Conservation (phyloP, 2,797 vertebrate species). For the Pagetopsis macropterus region DNA sequence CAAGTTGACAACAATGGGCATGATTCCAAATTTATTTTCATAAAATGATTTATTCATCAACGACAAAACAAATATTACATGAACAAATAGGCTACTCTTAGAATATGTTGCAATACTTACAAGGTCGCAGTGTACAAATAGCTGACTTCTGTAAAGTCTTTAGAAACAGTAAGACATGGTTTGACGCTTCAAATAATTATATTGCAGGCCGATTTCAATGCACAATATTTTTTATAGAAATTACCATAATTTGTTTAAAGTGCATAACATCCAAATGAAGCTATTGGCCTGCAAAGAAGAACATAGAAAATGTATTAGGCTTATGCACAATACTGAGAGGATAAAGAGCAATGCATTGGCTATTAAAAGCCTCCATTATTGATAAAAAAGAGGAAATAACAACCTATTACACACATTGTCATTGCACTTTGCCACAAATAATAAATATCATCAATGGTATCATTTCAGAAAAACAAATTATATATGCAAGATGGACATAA, state of each 20-base stretch:
- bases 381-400: constrained; percentile 70
- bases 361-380: constrained; percentile 73
- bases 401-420: constrained; percentile 86
- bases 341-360: constrained; percentile 77
- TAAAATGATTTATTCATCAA: constrained; percentile 76
- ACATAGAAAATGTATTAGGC: constrained; percentile 69
- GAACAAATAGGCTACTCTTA: constrained; percentile 69
- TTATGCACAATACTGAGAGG: constrained; percentile 69
- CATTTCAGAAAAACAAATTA: constrained; percentile 72
- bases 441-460: constrained; percentile 77
- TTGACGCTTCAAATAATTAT: constrained; percentile 54
- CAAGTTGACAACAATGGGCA: constrained; percentile 4
- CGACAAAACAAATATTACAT: constrained; percentile 71
- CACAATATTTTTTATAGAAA: constrained; percentile 62
- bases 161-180: constrained; percentile 39
- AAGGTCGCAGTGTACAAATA: constrained; percentile 45
- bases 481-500: constrained; percentile 74
- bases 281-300: constrained; percentile 74
- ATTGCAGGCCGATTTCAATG: constrained; percentile 68
- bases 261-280: constrained; percentile 87
- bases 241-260: constrained; percentile 88
- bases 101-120: constrained; percentile 58
- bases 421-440: constrained; percentile 98
- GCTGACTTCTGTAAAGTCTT: constrained; percentile 45
- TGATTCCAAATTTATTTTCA: constrained; percentile 54